A percentile compares a stretch with the other conserved stretches of the same genome.
Conservation (phyloP, 2,797 vertebrate species). For the Microcaecilia unicolor region DNA sequence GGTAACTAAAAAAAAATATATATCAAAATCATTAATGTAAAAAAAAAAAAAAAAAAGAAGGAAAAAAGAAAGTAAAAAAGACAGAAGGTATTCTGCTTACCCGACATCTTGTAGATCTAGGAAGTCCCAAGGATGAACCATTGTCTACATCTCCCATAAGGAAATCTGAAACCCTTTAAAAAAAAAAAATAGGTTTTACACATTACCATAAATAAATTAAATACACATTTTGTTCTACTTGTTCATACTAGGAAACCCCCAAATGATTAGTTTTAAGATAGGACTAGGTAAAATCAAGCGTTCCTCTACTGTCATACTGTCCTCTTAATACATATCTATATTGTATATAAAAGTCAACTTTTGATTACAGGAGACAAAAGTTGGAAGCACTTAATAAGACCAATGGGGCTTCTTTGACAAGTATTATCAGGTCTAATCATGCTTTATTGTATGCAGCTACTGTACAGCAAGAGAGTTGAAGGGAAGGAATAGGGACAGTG, state of each 20-base stretch:
- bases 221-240: background rate
- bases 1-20: slow-evolving; percentile 1
- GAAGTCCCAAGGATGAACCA: slow-evolving; percentile 80
- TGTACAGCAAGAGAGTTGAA: no score
- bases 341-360: no score
- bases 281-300: no score
- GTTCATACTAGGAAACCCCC: background rate
- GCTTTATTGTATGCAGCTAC: no score
- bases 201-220: background rate
- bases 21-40: slow-evolving; percentile 5
- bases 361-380: no score
- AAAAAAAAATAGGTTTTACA: no score
- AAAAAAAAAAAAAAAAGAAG: slow-evolving; percentile 14
- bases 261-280: background rate
- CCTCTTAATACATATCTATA: no score
- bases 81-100: slow-evolving; percentile 50
- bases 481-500: no score
- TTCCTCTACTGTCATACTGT: no score
- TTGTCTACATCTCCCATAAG: slow-evolving; percentile 99
- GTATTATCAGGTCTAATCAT: no score
- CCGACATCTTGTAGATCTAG: slow-evolving; percentile 80
- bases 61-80: slow-evolving; percentile 18
- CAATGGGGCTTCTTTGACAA: no score
- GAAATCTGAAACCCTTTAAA: slow-evolving; percentile 90
- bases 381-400: no score